phyloP scores from a whole-genome alignment of 2,797 vertebrate species.

The Catamblyrhynchus diadema region DNA sequence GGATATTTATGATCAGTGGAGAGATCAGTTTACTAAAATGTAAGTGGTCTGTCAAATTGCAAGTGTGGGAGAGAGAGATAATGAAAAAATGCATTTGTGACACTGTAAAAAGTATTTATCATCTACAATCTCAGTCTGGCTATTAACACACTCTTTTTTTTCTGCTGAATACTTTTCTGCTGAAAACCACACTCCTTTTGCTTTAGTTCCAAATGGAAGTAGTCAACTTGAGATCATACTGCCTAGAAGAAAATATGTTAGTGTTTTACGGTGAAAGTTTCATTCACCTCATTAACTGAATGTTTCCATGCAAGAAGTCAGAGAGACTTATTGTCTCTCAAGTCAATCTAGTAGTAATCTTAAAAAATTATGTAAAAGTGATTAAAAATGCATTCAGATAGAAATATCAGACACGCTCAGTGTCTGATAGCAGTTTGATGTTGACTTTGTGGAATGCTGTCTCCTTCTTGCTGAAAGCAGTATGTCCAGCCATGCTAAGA shows the following conservation, averaged over 20 bases:
- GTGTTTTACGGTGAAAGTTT: neutral
- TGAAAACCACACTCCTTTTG: neutral
- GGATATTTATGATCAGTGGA: neutral
- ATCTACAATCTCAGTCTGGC: neutral
- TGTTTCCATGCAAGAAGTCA: neutral
- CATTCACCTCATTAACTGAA: neutral
- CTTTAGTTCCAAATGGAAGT: conserved; percentile 11
- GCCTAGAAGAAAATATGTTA: neutral
- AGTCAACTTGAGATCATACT: neutral
- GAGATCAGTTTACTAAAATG: neutral
- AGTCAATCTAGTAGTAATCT: neutral
- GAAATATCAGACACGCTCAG: neutral
- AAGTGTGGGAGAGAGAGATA: neutral
- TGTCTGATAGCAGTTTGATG: neutral
- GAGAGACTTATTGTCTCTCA: neutral
- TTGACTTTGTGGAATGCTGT: too few relatives aligned
- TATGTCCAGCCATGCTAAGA: neutral
- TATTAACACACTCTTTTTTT: neutral
- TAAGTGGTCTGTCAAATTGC: neutral
- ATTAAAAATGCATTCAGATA: neutral
- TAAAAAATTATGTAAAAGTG: neutral
- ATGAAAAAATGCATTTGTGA: neutral
- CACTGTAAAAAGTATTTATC: neutral
- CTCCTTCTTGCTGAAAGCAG: neutral
- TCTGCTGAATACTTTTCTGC: neutral